phyloP scores from a whole-genome alignment of 2,113 vertebrate species.

The Catagonus wagneri region DNA sequence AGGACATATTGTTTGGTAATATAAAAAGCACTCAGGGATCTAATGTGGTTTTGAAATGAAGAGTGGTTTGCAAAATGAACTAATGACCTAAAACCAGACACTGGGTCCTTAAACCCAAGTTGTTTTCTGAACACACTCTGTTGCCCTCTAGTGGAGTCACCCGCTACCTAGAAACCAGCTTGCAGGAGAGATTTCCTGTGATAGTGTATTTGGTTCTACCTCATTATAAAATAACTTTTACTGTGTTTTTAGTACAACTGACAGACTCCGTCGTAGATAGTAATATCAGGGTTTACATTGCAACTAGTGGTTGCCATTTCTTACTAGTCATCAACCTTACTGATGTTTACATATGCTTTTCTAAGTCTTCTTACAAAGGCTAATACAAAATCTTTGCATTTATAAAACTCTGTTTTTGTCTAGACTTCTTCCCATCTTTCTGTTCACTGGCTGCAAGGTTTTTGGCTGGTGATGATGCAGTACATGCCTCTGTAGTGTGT shows the following conservation, averaged over 20 bases:
- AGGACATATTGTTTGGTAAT: constrained; percentile 2
- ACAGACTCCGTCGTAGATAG: neutral
- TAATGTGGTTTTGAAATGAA: neutral
- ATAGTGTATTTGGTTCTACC: neutral
- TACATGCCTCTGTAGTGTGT: neutral
- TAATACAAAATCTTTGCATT: constrained; percentile 11
- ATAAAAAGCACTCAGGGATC: neutral
- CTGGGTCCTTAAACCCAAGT: neutral
- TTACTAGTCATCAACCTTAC: neutral
- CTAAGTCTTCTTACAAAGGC: neutral
- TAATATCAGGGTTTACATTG: neutral
- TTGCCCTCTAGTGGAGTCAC: constrained; percentile 64
- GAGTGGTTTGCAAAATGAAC: neutral
- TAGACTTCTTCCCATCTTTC: neutral
- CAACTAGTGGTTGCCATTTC: neutral
- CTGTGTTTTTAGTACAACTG: neutral
- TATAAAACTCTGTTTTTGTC: constrained; percentile 7
- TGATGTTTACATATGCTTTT: neutral
- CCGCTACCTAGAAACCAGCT: neutral
- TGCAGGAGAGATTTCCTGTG: neutral
- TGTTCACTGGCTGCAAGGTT: neutral
- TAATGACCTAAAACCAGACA: constrained; percentile 12
- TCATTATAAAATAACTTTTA: neutral
- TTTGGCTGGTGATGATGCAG: neutral
- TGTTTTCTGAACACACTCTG: constrained; percentile 1